Evolutionary conservation across 2,113 vertebrate genomes (phyloP), one percentile per base, ranked within the genome.

Genomic region (Oplegnathus fasciatus): DNA sequence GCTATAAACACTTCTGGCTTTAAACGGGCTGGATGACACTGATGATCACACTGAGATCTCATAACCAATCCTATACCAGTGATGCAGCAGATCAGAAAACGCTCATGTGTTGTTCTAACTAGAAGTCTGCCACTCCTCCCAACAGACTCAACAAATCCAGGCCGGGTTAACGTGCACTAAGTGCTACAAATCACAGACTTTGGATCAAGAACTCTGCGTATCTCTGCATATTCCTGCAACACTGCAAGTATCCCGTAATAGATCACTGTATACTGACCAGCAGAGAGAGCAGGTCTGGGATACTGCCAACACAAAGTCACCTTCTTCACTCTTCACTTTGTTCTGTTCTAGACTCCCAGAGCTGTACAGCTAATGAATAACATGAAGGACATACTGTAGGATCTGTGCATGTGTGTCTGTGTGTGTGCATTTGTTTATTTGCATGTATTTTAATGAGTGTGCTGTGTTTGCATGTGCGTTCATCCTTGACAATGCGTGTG

Each of bases 271-370:
- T 6, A 0, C 34, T 2, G n/a, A 24, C 7, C 55, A 32, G 34
- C 37, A 8, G 40, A 61, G 55, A 48, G 37, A 78, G 44, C 40
- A 55, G 34, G 34, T 68, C 64, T 80, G 84, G 64, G 67, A 78
- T n/a, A 65, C 76, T 60, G 88, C 79, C 86, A 85, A 15, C 78
- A 1, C 87, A 84, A 82, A 86, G 80, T 89, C 86, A 86, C 88
- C 75, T 75, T 85, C 86, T 15, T 78, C 87, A 82, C 83, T 84
- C 84, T 14, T 80, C 90, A 79, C 71, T 18, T 64, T 0, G 26
- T 64, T 22, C 54, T n/a, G 40, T 18, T 54, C 52, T 3, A 2
- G 15, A 83, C 67, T 70, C 64, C 34, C 71, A 40, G 64, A 78
- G 72, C 71, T 32, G 57, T 5, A 46, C 58, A 22, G 57, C 82